Evolutionary conservation across 2,888 invertebrate species (phyloP).

Genomic region (Dicranocentrus wangi): DNA sequence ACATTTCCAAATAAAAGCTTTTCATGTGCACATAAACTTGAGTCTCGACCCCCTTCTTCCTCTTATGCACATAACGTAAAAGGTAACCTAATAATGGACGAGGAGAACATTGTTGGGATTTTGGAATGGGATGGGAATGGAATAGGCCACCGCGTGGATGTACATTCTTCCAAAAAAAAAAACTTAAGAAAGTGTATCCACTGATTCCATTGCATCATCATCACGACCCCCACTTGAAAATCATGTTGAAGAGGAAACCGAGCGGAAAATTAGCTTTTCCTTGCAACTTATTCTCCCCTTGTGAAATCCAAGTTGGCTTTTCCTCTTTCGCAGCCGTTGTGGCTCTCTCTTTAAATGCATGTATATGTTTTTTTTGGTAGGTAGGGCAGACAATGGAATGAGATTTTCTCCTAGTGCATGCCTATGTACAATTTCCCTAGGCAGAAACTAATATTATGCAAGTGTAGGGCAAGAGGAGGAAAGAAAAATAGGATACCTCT

Average conservation of each 20-base stretch:
- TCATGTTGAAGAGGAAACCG: constrained; percentile 62
- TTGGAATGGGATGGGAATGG: neutral
- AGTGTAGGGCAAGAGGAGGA: neutral
- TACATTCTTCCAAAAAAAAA: too few species aligned
- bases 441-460: constrained; percentile 6
- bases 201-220: constrained; percentile 24
- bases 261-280: constrained; percentile 64
- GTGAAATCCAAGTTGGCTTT: constrained; percentile 18
- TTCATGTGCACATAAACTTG: too few species aligned
- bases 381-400: too few species aligned
- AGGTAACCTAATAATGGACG: too few species aligned
- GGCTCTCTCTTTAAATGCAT: too few species aligned
- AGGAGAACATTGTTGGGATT: neutral
- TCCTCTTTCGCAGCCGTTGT: neutral
- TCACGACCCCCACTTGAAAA: constrained; percentile 32
- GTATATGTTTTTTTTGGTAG: too few species aligned
- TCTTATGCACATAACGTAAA: too few species aligned
- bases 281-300: constrained; percentile 26
- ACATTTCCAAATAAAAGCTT: too few species aligned
- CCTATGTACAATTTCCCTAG: too few species aligned
- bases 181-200: neutral
- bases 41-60: too few species aligned
- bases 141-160: too few species aligned
- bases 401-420: neutral
- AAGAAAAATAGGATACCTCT: neutral